Evolutionary conservation across 1,140 invertebrate species (phyloP), one percentile per base, ranked within the genome.

Genomic region (Lasioglossum albipes): DNA sequence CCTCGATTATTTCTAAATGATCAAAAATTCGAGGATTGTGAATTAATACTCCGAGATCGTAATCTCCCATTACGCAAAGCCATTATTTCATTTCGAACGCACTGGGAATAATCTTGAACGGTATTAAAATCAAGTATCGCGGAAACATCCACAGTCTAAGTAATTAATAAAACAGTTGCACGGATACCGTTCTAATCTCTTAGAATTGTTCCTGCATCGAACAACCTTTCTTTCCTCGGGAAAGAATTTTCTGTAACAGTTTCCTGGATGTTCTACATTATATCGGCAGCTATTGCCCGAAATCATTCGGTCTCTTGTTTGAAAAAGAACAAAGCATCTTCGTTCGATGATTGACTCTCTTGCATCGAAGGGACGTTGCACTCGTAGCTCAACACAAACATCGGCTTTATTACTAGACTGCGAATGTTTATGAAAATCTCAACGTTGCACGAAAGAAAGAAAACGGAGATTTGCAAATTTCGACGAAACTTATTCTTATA

Each of bases 161-260:
- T 13, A 59, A n/a, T n/a, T 36, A 64, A n/a, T 3, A 42, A 49
- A 70, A 36, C 20, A 9, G 22, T 64, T 27, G 84, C 85, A 78
- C 78, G 75, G 42, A 77, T 87, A 74, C 79, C 49, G 75, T 65
- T 84, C 80, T 88, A 84, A 84, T 81, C 20, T 61, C 27, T 78
- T 81, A 87, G 85, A 87, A 74, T 59, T 67, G 85, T 82, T 66
- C 62, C 83, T 85, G 68, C 74, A 20, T 45, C 22, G 22, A 61
- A 45, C 42, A 36, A 5, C 22, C 52, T n/a, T 22, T 7, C 2
- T 2, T 16, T 16, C 22, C 41, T 22, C n/a, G 42, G 71, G 16
- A 61, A 70, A 77, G 20, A 42, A 36, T 42, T 31, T 41, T 22
- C 18, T 3, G 2, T 20, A 36, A 70, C 13, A 36, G 10, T 57